Base-by-base conservation (phyloP, 2,797 vertebrate species). In the Lepus townsendii region DNA sequence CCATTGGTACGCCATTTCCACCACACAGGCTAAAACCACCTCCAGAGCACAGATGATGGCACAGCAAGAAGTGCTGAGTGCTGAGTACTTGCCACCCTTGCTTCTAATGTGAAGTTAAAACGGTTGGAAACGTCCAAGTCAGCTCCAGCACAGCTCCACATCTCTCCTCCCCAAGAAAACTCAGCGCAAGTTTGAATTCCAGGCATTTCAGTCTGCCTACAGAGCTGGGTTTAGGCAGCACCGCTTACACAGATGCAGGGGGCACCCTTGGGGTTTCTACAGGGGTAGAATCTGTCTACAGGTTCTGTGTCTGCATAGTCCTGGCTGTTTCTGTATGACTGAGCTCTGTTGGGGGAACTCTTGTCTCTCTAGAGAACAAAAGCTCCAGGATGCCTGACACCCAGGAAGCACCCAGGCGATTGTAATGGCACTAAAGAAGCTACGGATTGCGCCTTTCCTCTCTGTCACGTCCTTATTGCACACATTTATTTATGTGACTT, bases 21-120 rank as follows among this genome's bases (percentile, higher is more conserved):
- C 35, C 30, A 30, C 30, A 13, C 1, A 20, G 66, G 62, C 2
- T 27, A 82, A 42, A 30, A 80, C n/a, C n/a, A 60, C 9, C 8
- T 42, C 20, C 12, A 75, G 38, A 69, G 30, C 26, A 50, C 4
- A 72, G 19, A 2, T 27, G 30, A 42, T 10, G 63, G 13, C 26
- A 78, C 65, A 76, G 32, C 54, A 90, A 10, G 0, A 79, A 71
- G 6, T 32, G 4, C n/a, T 52, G 66, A 71, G 19, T 79, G 87
- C 11, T 16, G 10, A 79, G 76, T 27, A 86, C 7, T 6, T n/a
- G 35, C n/a, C 26, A 65, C 7, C 47, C 87, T 78, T 54, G 79
- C 35, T 91, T 84, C 88, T 32, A 75, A 90, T 20, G 30, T 19
- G 78, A 47, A 26, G 93, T 87, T 87, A 79, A 78, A 47, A 76